These are phyloP conservation scores for Eleutherodactylus coqui DNA, from an alignment of 2,797 vertebrate species.

Conservation along the genomic window DNA sequence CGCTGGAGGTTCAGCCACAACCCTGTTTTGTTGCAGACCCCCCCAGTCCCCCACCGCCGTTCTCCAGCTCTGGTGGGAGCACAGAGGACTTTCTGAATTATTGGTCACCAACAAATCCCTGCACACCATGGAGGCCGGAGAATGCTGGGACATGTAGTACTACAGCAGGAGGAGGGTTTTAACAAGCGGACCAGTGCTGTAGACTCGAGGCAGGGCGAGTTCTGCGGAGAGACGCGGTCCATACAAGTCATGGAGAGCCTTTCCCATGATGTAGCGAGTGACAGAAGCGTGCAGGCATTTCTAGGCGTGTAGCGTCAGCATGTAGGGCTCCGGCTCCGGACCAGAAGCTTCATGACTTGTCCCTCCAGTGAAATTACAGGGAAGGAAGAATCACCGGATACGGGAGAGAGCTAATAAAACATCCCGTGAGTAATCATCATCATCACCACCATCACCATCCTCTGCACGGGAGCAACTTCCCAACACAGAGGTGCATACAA, in stretches of 20 bases:
- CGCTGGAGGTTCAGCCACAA: too few relatives aligned
- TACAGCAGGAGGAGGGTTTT: too few relatives aligned
- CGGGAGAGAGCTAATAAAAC: background rate
- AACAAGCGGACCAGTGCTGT: background rate
- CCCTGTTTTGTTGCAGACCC: background rate
- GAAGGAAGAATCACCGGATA: background rate
- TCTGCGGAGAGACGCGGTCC: background rate
- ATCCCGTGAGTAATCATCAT: background rate
- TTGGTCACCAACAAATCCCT: background rate
- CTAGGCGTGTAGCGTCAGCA: background rate
- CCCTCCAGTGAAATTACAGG: constrained; percentile 30
- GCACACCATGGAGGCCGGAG: background rate
- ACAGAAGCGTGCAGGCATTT: background rate
- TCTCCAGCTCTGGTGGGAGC: too few relatives aligned
- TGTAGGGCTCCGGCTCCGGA: constrained; percentile 18
- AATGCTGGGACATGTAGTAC: background rate
- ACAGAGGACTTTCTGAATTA: background rate
- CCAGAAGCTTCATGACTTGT: constrained; percentile 20
- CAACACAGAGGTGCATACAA: background rate
- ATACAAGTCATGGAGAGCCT: background rate
- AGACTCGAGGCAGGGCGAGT: background rate
- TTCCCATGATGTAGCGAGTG: background rate
- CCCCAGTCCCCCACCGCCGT: too few relatives aligned
- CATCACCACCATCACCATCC: background rate
- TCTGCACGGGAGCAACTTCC: too few relatives aligned